Conservation (phyloP, 1,140 invertebrate species). For the Antheraea pernyi region DNA sequence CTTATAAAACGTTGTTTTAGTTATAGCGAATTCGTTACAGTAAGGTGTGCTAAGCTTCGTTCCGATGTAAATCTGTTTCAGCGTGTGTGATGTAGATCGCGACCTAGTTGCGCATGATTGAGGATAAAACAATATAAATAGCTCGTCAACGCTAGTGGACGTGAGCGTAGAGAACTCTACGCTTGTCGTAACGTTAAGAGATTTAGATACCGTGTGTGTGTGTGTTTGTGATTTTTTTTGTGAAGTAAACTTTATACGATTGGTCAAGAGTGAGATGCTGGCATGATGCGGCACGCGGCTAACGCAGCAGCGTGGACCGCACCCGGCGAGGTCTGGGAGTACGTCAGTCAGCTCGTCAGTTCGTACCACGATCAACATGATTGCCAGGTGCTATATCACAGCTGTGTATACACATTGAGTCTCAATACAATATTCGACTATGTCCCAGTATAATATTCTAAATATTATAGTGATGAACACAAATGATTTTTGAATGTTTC, state of each 20-base stretch:
- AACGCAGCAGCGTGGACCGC: conserved; percentile 63
- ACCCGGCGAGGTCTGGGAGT: conserved; percentile 74
- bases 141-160: conserved; percentile 63
- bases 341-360: conserved; percentile 72
- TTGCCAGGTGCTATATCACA: conserved; percentile 51
- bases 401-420: background rate
- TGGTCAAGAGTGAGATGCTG: conserved; percentile 41
- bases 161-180: conserved; percentile 38
- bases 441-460: background rate
- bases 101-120: conserved; percentile 74
- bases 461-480: background rate
- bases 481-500: background rate
- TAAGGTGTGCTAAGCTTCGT: conserved; percentile 27
- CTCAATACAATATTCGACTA: background rate
- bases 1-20: conserved; percentile 8
- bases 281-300: conserved; percentile 70
- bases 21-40: conserved; percentile 34
- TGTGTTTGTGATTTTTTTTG: too few relatives aligned
- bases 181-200: conserved; percentile 2
- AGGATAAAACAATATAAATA: conserved; percentile 79
- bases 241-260: too few relatives aligned
- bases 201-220: conserved; percentile 6
- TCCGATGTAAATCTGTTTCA: conserved; percentile 51
- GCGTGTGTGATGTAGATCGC: conserved; percentile 69
- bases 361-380: conserved; percentile 73